phyloP scores from a whole-genome alignment of 1,140 invertebrate genomes.

The Acromyrmex heyeri region DNA sequence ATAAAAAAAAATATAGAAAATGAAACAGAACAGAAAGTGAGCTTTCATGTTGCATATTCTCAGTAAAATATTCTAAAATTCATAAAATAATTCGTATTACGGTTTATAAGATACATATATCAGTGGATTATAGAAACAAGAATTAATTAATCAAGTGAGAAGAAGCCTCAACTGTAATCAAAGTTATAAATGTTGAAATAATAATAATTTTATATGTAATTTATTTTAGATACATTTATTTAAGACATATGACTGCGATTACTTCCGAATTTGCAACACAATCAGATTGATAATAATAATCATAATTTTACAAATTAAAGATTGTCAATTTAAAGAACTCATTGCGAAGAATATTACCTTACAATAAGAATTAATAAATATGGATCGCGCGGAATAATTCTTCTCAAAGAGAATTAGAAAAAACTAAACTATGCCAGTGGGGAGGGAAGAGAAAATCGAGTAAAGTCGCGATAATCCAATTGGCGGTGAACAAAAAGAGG shows the following conservation, averaged over 20 bases:
- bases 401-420: neutral
- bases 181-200: too few relatives aligned
- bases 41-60: neutral
- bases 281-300: too few relatives aligned
- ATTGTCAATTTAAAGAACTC: too few relatives aligned
- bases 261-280: too few relatives aligned
- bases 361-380: neutral
- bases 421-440: neutral
- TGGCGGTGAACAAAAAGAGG: conserved; percentile 30
- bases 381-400: conserved; percentile 22
- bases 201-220: too few relatives aligned
- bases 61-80: neutral
- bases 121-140: neutral
- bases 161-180: too few relatives aligned
- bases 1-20: too few relatives aligned
- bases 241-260: too few relatives aligned
- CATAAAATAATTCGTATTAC: neutral
- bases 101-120: neutral
- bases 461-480: conserved; percentile 54
- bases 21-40: neutral
- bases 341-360: too few relatives aligned
- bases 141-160: neutral
- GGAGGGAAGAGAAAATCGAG: neutral
- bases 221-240: too few relatives aligned
- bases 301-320: too few relatives aligned